phyloP scores from a whole-genome alignment of 2,888 invertebrate genomes.

The Phalangium opilio region DNA sequence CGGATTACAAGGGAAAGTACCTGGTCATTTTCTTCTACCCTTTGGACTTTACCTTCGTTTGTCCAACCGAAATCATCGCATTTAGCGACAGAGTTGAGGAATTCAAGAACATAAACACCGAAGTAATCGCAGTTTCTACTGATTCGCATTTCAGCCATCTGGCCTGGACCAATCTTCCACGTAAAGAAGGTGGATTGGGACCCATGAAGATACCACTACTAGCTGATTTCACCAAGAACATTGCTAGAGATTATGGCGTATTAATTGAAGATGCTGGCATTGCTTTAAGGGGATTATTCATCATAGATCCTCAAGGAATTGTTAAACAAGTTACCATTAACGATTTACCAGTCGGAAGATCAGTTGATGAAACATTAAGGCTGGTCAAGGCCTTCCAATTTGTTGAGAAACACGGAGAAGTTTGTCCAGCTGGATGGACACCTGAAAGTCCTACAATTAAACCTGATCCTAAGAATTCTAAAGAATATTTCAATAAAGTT shows the following conservation, averaged over 20 bases:
- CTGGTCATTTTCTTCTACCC: slow-evolving; percentile 87
- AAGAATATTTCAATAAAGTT: slow-evolving; percentile 52
- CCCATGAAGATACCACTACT: slow-evolving; percentile 85
- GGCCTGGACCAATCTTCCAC: slow-evolving; percentile 80
- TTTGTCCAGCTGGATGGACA: slow-evolving; percentile 89
- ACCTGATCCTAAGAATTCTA: slow-evolving; percentile 63
- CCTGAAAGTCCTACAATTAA: slow-evolving; percentile 86
- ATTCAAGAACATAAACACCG: slow-evolving; percentile 55
- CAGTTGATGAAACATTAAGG: slow-evolving; percentile 41
- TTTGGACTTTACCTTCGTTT: slow-evolving; percentile 92
- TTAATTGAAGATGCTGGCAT: slow-evolving; percentile 66
- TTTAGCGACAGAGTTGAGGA: slow-evolving; percentile 71
- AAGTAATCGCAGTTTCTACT: slow-evolving; percentile 77
- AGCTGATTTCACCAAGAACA: slow-evolving; percentile 75
- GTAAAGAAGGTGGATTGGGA: slow-evolving; percentile 75
- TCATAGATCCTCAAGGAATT: slow-evolving; percentile 35
- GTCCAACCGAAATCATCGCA: slow-evolving; percentile 88
- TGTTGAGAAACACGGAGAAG: slow-evolving; percentile 81
- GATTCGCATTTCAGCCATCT: slow-evolving; percentile 94
- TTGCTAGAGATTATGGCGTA: slow-evolving; percentile 78
- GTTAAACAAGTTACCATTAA: slow-evolving; percentile 36
- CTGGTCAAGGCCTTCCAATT: slow-evolving; percentile 94
- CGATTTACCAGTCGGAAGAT: slow-evolving; percentile 39
- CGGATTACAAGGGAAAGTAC: slow-evolving; percentile 79
- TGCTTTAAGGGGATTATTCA: slow-evolving; percentile 48